These are phyloP conservation scores for Monodelphis domestica DNA, from an alignment of 2,797 vertebrate species.

Conservation along the genomic window DNA sequence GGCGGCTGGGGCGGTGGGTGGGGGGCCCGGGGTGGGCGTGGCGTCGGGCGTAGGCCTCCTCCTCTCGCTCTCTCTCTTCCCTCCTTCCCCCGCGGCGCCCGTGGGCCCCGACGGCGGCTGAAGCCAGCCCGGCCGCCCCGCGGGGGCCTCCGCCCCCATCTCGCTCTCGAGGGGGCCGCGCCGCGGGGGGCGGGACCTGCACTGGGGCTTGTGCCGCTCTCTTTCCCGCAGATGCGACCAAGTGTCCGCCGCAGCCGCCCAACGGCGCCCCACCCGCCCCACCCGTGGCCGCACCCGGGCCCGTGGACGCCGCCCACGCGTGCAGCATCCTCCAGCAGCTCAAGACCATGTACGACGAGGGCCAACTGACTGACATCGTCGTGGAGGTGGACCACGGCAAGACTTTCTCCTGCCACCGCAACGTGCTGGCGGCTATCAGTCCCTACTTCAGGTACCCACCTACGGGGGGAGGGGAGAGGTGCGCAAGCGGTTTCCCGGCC, in stretches of 20 bases:
- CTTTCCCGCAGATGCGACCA: background rate
- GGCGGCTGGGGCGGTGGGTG: background rate
- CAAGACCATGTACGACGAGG: slow-evolving; percentile 97
- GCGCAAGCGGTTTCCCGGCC: no score
- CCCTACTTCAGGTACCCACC: slow-evolving; percentile 96
- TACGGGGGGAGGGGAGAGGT: no score
- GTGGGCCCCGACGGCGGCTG: slow-evolving; percentile 22
- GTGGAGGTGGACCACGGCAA: slow-evolving; percentile 98
- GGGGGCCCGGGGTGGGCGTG: background rate
- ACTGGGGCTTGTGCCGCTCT: background rate
- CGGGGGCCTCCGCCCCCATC: background rate
- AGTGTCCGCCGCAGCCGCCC: background rate
- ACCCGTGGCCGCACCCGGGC: background rate
- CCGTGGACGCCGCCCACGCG: slow-evolving; percentile 94
- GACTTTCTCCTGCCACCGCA: slow-evolving; percentile 98
- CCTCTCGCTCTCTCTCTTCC: background rate
- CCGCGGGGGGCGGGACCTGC: background rate
- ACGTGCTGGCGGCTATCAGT: slow-evolving; percentile 99
- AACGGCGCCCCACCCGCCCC: background rate
- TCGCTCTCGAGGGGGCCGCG: background rate
- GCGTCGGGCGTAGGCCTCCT: background rate
- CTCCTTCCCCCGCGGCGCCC: background rate
- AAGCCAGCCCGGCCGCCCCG: slow-evolving; percentile 40
- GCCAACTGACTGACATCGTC: slow-evolving; percentile 97
- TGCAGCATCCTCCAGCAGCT: slow-evolving; percentile 98